These are phyloP conservation scores for Sebastes wilsoni DNA, from an alignment of 2,797 vertebrate genomes.

Conservation along the genomic window DNA sequence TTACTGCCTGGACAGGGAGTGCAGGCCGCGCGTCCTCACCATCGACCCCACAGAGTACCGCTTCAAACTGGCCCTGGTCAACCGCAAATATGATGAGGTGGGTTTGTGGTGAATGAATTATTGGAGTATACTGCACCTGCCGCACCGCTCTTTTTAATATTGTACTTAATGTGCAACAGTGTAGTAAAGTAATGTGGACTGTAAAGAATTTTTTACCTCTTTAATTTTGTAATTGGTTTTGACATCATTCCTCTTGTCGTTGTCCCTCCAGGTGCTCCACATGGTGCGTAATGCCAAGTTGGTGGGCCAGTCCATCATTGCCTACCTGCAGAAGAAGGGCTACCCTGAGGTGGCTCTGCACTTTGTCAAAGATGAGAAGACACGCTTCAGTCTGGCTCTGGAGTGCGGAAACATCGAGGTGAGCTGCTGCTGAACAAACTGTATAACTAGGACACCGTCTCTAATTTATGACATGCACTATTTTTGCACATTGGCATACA, in stretches of 20 bases:
- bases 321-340: slow-evolving; percentile 97
- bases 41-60: slow-evolving; percentile 98
- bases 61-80: slow-evolving; percentile 96
- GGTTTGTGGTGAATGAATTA: not conserved
- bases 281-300: slow-evolving; percentile 98
- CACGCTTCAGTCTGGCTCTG: slow-evolving; percentile 93
- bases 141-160: fast-evolving
- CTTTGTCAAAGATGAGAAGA: slow-evolving; percentile 98
- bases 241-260: not conserved
- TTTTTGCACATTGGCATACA: not conserved
- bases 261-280: slow-evolving; percentile 88
- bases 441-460: not conserved
- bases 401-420: slow-evolving; percentile 99
- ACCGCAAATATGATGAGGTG: slow-evolving; percentile 97
- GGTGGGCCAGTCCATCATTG: slow-evolving; percentile 98
- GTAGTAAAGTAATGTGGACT: not conserved
- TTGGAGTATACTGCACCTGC: no score
- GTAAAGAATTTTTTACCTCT: not conserved
- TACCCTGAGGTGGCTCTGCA: slow-evolving; percentile 97
- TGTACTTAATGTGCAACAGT: not conserved
- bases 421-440: not conserved
- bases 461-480: not conserved
- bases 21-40: slow-evolving; percentile 93
- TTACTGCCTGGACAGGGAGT: slow-evolving; percentile 95
- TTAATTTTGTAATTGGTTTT: not conserved